Evolutionary conservation across 2,797 vertebrate species (phyloP).

Genomic region (Emys orbicularis): DNA sequence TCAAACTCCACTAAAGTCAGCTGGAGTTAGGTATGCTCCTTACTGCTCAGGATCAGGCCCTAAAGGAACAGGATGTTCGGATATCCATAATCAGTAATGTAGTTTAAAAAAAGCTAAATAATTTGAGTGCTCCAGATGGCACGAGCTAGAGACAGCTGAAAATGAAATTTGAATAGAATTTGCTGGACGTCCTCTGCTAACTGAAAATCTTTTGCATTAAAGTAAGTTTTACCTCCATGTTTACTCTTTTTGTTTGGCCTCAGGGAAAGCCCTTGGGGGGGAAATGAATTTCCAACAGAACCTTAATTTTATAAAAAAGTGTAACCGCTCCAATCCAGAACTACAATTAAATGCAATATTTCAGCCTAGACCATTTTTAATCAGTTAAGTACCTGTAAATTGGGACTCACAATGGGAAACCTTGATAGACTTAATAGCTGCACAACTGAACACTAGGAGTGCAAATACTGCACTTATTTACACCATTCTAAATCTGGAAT

Average conservation of each 20-base stretch:
- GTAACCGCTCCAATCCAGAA: background rate
- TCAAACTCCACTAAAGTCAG: slow-evolving; percentile 19
- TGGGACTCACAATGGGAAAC: background rate
- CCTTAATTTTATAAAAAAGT: slow-evolving; percentile 28
- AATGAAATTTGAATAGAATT: slow-evolving; percentile 26
- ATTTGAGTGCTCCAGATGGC: background rate
- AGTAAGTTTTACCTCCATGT: background rate
- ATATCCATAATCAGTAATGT: background rate
- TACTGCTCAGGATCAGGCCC: background rate
- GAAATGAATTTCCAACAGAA: background rate
- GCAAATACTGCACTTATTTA: slow-evolving; percentile 21
- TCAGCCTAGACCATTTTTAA: background rate
- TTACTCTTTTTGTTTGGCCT: slow-evolving; percentile 14
- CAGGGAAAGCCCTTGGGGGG: background rate
- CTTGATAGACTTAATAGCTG: background rate
- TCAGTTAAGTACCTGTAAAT: background rate
- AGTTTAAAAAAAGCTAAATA: slow-evolving; percentile 17
- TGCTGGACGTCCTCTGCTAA: background rate
- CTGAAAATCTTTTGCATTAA: slow-evolving; percentile 17
- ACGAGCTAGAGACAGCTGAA: slow-evolving; percentile 7
- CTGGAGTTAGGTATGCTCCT: background rate
- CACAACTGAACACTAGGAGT: background rate
- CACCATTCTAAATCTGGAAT: background rate
- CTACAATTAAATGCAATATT: background rate
- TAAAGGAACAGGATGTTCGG: background rate